Evolutionary conservation across 2,113 vertebrate species (phyloP), one percentile per base, ranked within the genome.

Genomic region (Scomber japonicus): DNA sequence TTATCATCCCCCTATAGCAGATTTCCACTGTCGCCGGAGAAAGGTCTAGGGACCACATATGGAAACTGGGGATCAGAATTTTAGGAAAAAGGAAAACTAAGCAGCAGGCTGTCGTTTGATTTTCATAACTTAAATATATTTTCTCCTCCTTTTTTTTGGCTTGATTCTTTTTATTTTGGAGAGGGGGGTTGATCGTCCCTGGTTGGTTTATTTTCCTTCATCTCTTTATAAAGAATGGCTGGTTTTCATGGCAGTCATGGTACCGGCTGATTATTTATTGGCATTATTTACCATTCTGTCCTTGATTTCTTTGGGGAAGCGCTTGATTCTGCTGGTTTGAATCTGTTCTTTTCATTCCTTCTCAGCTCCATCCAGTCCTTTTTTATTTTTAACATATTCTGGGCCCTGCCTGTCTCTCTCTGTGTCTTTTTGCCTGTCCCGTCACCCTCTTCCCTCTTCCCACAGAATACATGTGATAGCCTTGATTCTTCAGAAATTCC

Each of bases 21-120:
- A 85, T 93, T 93, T 91, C 94, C 85, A 91, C 95, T 96, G 95
- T 93, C 96, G 95, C 94, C 94, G 96, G 96, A 96, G 95, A 95
- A 96, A 96, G 95, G 96, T 96, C 95, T 97, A 97, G 96, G 94
- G 94, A 95, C 96, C 96, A 97, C 97, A 94, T 97, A 98, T 99
- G 97, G 97, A 99, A 99, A 97, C 97, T 96, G 97, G 96, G 96
- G 97, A 99, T 93, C 97, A 95, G 95, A 99, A 99, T 99, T 99
- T 99, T 98, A 99, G 97, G 92, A 98, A 98, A 97, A 98, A 96
- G 97, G 95, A 88, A 85, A 92, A 96, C 96, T 96, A 96, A 88
- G 95, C 86, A 71, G 94, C 86, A 71, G 94, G 83, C 94, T 86
- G 93, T 86, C 86, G 94, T 94, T 96, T 88, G 94, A 95, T 94